These are phyloP conservation scores for Syngnathus typhle DNA, from an alignment of 2,113 vertebrate species.

Conservation along the genomic window DNA sequence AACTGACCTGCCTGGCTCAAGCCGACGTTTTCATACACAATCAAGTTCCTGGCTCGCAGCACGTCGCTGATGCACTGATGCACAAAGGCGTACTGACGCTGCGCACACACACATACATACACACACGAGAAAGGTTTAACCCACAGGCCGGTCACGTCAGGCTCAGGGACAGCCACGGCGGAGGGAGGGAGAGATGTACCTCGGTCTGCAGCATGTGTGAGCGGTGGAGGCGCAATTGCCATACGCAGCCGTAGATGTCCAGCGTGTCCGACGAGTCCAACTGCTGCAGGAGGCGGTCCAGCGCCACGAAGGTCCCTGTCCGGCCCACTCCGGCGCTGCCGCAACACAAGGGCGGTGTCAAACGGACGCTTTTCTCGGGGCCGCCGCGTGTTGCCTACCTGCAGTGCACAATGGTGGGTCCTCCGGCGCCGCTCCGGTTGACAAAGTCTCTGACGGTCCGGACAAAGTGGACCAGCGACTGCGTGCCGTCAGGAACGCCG, in stretches of 20 bases:
- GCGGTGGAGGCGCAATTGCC: slow-evolving; percentile 87
- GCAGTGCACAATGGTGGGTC: slow-evolving; percentile 89
- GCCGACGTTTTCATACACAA: slow-evolving; percentile 88
- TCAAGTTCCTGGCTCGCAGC: slow-evolving; percentile 82
- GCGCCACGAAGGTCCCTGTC: slow-evolving; percentile 89
- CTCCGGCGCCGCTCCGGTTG: slow-evolving; percentile 83
- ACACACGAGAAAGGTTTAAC: too few relatives aligned
- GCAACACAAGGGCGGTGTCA: background rate
- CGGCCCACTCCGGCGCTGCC: slow-evolving; percentile 92
- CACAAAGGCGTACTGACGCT: slow-evolving; percentile 93
- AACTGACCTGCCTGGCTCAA: slow-evolving; percentile 83
- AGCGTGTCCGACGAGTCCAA: slow-evolving; percentile 81
- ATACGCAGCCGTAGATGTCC: slow-evolving; percentile 85
- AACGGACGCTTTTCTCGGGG: background rate
- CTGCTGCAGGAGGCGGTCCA: slow-evolving; percentile 91
- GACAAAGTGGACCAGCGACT: slow-evolving; percentile 93
- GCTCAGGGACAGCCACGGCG: too few relatives aligned
- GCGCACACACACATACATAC: slow-evolving; percentile 5
- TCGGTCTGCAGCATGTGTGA: slow-evolving; percentile 94
- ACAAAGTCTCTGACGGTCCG: slow-evolving; percentile 92
- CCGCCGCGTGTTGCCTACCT: slow-evolving; percentile 67
- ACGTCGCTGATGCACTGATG: slow-evolving; percentile 91
- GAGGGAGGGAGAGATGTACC: background rate
- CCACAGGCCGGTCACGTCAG: too few relatives aligned
- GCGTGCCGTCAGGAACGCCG: slow-evolving; percentile 91